These are phyloP conservation scores for Rhagologus leucostigma DNA, from an alignment of 2,113 vertebrate genomes.

Conservation along the genomic window DNA sequence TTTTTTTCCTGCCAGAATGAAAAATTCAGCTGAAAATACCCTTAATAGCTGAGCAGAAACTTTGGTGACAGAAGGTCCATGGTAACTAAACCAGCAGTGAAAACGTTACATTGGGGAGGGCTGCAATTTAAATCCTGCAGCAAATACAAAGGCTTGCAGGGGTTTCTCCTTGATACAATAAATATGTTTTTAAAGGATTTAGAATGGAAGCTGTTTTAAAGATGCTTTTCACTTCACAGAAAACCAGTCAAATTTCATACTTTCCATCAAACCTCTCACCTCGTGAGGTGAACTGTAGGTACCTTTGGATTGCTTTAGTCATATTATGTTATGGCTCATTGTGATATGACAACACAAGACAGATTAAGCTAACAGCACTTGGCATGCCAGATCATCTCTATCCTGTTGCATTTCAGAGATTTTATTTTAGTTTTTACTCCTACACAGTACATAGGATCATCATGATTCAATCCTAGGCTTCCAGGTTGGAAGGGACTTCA, in stretches of 20 bases:
- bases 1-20: not conserved
- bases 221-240: not conserved
- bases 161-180: not conserved
- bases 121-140: not conserved
- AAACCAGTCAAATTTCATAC: not conserved
- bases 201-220: not conserved
- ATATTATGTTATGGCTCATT: not conserved
- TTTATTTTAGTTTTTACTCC: not conserved
- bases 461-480: not conserved
- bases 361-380: not conserved
- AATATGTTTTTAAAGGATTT: not conserved
- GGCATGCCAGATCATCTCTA: not conserved
- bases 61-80: not conserved
- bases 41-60: not conserved
- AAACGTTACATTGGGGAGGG: not conserved
- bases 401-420: not conserved
- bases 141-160: not conserved
- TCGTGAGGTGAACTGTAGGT: not conserved
- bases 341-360: not conserved
- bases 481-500: not conserved
- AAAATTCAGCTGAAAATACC: not conserved
- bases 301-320: not conserved
- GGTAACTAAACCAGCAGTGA: not conserved
- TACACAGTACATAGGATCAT: not conserved
- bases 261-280: not conserved